Conservation (phyloP, 2,797 vertebrate species). For the Coccyzus lansbergi region DNA sequence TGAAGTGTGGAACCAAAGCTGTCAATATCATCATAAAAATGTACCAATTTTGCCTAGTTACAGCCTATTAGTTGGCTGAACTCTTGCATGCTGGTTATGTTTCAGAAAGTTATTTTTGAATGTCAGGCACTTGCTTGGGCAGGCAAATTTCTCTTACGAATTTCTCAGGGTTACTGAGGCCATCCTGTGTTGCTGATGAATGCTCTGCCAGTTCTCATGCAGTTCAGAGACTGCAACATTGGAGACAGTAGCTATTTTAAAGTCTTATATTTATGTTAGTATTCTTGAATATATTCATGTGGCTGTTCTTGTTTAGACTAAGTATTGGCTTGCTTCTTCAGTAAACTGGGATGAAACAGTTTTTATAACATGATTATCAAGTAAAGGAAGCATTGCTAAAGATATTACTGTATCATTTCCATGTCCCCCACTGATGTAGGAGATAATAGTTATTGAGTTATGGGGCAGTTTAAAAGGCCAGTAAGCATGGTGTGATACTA, state of each 20-base stretch:
- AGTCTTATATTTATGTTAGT: not conserved
- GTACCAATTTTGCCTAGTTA: not conserved
- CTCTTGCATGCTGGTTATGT: not conserved
- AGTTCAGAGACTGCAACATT: not conserved
- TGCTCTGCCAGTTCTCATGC: not conserved
- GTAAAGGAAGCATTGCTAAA: not conserved
- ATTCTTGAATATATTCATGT: not conserved
- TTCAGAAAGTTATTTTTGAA: slow-evolving; percentile 4
- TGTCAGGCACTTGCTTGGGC: not conserved
- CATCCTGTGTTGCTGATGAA: not conserved
- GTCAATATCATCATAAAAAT: not conserved
- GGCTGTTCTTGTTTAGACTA: not conserved
- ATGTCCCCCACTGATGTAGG: fast-evolving
- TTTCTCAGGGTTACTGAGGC: not conserved
- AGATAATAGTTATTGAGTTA: not conserved
- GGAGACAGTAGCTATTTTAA: not conserved
- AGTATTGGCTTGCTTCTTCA: not conserved
- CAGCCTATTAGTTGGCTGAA: slow-evolving; percentile 9
- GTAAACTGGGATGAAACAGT: not conserved
- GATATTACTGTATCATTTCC: not conserved
- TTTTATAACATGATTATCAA: not conserved
- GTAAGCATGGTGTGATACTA: not conserved
- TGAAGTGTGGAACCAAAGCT: not conserved
- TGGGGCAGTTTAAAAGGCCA: not conserved
- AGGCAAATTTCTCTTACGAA: not conserved